Conservation (phyloP, 2,113 vertebrate genomes). For the Hystrix cristata region DNA sequence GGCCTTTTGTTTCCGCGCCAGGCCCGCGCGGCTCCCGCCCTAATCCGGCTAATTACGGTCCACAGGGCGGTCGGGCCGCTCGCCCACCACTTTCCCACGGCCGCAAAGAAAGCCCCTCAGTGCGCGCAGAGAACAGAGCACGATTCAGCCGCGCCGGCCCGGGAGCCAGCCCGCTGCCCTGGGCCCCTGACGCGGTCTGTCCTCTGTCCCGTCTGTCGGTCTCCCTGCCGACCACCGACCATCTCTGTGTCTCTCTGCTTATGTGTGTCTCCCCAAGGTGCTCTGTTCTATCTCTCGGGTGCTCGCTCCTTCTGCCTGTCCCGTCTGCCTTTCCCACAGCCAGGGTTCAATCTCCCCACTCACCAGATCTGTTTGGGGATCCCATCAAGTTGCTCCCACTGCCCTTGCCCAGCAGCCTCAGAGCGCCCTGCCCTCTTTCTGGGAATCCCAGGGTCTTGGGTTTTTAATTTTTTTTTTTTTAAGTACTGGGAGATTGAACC, state of each 20-base stretch:
- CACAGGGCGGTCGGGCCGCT: slow-evolving; percentile 86
- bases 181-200: not conserved
- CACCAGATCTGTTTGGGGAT: not conserved
- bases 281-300: not conserved
- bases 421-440: not conserved
- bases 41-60: slow-evolving; percentile 92
- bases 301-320: not conserved
- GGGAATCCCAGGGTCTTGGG: not conserved
- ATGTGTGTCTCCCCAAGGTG: not conserved
- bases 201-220: not conserved
- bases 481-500: not conserved
- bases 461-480: not conserved
- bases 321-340: not conserved
- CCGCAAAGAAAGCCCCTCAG: slow-evolving; percentile 92
- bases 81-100: slow-evolving; percentile 94
- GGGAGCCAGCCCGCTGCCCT: not conserved
- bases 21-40: slow-evolving; percentile 87
- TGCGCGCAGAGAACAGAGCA: slow-evolving; percentile 86
- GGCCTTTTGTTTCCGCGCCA: slow-evolving; percentile 87
- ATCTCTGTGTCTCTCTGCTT: not conserved
- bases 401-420: not conserved
- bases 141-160: slow-evolving; percentile 82
- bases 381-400: not conserved
- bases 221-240: not conserved
- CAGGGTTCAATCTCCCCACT: not conserved